phyloP scores from a whole-genome alignment of 2,888 invertebrate species.

The Drosophila greeni region DNA sequence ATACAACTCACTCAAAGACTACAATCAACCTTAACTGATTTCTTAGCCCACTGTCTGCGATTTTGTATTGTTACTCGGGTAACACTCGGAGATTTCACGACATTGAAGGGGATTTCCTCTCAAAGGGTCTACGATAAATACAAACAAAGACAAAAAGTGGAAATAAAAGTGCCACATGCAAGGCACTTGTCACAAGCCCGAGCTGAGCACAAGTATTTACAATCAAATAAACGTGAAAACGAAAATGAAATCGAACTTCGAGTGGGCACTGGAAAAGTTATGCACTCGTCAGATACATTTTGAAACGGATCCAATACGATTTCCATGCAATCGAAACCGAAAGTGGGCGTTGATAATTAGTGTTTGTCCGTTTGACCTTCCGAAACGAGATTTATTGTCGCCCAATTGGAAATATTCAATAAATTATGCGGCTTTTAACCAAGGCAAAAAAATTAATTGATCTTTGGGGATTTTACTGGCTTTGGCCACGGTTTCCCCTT shows the following conservation, averaged over 20 bases:
- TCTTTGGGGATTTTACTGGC: not conserved
- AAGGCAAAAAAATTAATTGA: not conserved
- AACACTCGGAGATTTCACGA: constrained; percentile 16
- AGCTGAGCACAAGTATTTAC: constrained; percentile 55
- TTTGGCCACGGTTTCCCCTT: constrained; percentile 2
- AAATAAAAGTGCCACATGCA: constrained; percentile 47
- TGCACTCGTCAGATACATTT: constrained; percentile 31
- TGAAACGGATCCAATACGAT: constrained; percentile 20
- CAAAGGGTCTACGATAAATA: constrained; percentile 1
- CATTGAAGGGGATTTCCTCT: constrained; percentile 30
- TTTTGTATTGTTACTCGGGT: constrained; percentile 9
- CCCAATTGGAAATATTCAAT: constrained; percentile 21
- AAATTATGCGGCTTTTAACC: constrained; percentile 7
- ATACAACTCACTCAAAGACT: not conserved
- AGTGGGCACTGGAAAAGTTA: constrained; percentile 36
- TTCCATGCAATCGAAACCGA: constrained; percentile 18
- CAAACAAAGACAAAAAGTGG: constrained; percentile 18
- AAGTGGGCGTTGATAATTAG: constrained; percentile 63
- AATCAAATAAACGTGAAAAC: constrained; percentile 38
- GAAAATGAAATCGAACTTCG: constrained; percentile 34
- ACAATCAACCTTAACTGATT: not conserved
- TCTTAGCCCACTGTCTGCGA: not conserved
- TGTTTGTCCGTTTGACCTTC: constrained; percentile 53
- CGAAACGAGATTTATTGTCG: constrained; percentile 36
- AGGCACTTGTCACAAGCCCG: constrained; percentile 42